Evolutionary conservation across 2,113 vertebrate species (phyloP).

Genomic region (Plecturocebus donacophilus): DNA sequence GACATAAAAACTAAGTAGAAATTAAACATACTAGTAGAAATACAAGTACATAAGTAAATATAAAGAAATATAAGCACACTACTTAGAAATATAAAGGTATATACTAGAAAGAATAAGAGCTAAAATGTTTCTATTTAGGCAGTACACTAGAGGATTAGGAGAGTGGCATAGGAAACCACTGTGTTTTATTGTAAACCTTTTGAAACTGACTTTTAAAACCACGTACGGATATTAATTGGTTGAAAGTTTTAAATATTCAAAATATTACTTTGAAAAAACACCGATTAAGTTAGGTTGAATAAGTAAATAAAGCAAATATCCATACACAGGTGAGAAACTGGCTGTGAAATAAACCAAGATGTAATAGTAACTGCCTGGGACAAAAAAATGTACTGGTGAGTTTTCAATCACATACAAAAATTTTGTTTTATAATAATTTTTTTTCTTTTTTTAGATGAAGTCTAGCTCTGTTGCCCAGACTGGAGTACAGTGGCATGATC

Average conservation of each 20-base stretch:
- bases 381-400: not conserved
- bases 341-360: not conserved
- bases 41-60: not conserved
- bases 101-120: not conserved
- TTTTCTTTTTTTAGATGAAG: no score
- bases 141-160: not conserved
- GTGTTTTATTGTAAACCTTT: not conserved
- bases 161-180: not conserved
- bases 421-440: not conserved
- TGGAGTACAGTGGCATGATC: no score
- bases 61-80: not conserved
- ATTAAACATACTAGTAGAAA: not conserved
- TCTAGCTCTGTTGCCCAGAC: no score
- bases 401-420: not conserved
- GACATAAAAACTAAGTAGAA: not conserved
- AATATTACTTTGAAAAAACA: not conserved
- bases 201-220: not conserved
- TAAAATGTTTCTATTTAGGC: not conserved
- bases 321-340: not conserved
- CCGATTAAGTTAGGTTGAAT: not conserved
- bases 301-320: not conserved
- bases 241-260: slow-evolving; percentile 14
- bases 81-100: not conserved
- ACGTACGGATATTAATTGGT: not conserved
- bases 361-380: not conserved